Evolutionary conservation across 2,797 vertebrate genomes (phyloP), one percentile per base, ranked within the genome.

Genomic region (Hylomyscus alleni): DNA sequence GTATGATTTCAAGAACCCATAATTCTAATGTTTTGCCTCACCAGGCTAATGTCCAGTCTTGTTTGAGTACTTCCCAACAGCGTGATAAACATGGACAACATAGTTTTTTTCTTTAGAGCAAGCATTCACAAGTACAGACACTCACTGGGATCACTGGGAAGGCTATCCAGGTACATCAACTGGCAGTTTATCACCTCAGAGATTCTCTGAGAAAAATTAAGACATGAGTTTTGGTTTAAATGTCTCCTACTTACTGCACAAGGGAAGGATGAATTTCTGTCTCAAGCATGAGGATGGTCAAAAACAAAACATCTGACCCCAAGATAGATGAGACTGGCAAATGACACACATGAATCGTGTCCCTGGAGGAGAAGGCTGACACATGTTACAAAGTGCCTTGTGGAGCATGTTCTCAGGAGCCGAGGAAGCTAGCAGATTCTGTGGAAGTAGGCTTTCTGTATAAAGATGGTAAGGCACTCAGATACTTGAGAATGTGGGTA

Each of bases 371-470:
- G 17, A 44, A 31, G 4, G 10, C 11, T 0, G 0, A 20, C 4
- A 11, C 20, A 6, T 9, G 8, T 31, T 34, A 15, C 0, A 20
- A 8, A 40, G 40, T 72, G 37, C 13, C 54, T 22, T 0, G 0
- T 44, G 44, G 15, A 15, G 3, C 37, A 13, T 50, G 14, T 5
- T 24, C 34, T 67, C 4, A 5, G 40, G 9, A 75, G 58, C 5
- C 31, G 37, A 58, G 14, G 24, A 72, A 80, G 31, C 8, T 22
- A 8, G 11, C 40, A 26, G 50, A 7, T 2, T 10, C 12, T 52
- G 6, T 4, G 40, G 52, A 62, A 26, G 17, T 31, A 54, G 52
- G 31, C 52, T 67, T 47, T 5, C 26, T 20, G 50, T 1, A 26
- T 40, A 4, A 22, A 29, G 20, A 90, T 54, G 65, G n/a, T 4